These are phyloP conservation scores for Pangasius mekongensis DNA, from an alignment of 2,797 vertebrate species.

Conservation along the genomic window DNA sequence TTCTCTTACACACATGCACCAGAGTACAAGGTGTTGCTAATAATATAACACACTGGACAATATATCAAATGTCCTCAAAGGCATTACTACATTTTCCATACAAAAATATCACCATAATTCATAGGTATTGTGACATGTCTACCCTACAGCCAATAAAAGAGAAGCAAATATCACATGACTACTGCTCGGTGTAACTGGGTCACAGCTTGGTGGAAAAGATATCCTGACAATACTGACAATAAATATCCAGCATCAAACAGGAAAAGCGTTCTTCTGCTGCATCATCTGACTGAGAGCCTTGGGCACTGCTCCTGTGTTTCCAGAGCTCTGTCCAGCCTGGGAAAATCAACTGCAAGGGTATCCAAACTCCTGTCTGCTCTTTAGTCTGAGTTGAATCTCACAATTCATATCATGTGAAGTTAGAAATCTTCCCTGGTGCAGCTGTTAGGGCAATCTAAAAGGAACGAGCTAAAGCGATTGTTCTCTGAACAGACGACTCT, in stretches of 20 bases:
- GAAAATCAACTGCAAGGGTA: constrained; percentile 10
- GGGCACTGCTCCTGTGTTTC: constrained; percentile 28
- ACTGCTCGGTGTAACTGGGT: background rate
- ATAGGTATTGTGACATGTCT: background rate
- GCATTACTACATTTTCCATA: background rate
- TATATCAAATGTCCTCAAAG: background rate
- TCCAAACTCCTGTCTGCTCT: constrained; percentile 30
- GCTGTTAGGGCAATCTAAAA: constrained; percentile 35
- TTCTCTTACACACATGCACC: background rate
- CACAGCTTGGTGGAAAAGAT: constrained; percentile 29
- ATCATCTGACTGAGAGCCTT: constrained; percentile 36
- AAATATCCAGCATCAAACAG: constrained; percentile 31
- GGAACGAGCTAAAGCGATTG: background rate
- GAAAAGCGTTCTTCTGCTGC: constrained; percentile 12
- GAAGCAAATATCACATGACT: constrained; percentile 24
- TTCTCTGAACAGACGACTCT: background rate
- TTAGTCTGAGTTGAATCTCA: background rate
- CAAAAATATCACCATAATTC: background rate
- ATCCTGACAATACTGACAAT: constrained; percentile 19
- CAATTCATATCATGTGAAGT: background rate
- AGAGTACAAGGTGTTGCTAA: background rate
- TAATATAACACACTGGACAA: background rate
- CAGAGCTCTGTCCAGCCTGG: background rate
- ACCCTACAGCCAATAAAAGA: constrained; percentile 3
- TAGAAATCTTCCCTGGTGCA: constrained; percentile 37